A percentile compares a stretch with the other conserved stretches of the same genome.
Evolutionary conservation across 1,140 invertebrate genomes (phyloP).

Genomic region (Aphidius gifuensis): DNA sequence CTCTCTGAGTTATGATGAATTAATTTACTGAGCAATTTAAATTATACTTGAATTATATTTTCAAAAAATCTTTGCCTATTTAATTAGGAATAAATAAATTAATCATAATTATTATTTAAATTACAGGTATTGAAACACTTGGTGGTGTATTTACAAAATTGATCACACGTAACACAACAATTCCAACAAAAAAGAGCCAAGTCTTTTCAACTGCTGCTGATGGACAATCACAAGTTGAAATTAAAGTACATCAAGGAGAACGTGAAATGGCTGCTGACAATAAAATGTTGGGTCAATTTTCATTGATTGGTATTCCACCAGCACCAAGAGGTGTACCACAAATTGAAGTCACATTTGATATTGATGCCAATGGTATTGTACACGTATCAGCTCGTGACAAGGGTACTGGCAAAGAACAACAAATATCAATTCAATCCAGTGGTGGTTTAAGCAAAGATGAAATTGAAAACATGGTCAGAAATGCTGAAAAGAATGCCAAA

Average conservation of each 20-base stretch:
- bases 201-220: constrained; percentile 96
- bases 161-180: constrained; percentile 93
- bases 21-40: background rate
- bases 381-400: constrained; percentile 97
- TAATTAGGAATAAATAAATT: too few species aligned
- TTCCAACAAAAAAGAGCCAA: constrained; percentile 97
- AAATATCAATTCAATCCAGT: constrained; percentile 94
- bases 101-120: constrained; percentile 5
- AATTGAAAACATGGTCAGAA: constrained; percentile 99
- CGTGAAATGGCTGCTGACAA: constrained; percentile 95
- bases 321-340: constrained; percentile 92
- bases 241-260: constrained; percentile 95
- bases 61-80: too few species aligned
- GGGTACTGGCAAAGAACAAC: constrained; percentile 98
- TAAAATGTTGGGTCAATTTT: constrained; percentile 92
- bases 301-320: constrained; percentile 90
- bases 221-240: constrained; percentile 92
- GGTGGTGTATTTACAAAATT: constrained; percentile 96
- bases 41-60: too few species aligned
- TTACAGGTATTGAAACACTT: constrained; percentile 81
- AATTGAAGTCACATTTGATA: constrained; percentile 98
- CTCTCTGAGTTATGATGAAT: constrained; percentile 41
- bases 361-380: constrained; percentile 99
- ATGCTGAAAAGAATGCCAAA: constrained; percentile 93
- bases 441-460: constrained; percentile 99